Percentiles rank a stretch among this genome's conserved stretches.
Conservation (phyloP, 2,797 vertebrate genomes). For the Morelia viridis region DNA sequence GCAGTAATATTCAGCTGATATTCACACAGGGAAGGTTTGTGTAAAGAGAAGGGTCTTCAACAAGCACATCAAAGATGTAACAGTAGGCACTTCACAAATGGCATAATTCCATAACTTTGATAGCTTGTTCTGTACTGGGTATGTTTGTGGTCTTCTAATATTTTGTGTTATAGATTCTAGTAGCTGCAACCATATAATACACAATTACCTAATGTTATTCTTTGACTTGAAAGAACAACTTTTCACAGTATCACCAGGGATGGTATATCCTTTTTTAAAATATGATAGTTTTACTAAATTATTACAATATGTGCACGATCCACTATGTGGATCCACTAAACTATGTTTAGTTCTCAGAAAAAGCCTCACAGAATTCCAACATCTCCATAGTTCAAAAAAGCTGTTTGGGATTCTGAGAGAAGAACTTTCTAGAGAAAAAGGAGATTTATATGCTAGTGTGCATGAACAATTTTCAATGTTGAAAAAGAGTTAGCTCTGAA, state of each 20-base stretch:
- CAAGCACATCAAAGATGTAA: not conserved
- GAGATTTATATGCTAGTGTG: not conserved
- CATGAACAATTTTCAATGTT: not conserved
- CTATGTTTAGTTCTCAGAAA: not conserved
- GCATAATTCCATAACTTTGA: not conserved
- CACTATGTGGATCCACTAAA: not conserved
- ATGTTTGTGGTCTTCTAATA: not conserved
- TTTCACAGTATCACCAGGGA: not conserved
- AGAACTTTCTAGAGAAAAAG: not conserved
- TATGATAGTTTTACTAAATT: not conserved
- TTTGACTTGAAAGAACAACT: not conserved
- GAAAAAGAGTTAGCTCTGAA: not conserved
- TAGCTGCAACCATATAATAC: not conserved
- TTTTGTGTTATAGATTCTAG: not conserved
- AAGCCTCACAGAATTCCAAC: not conserved
- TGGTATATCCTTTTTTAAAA: not conserved
- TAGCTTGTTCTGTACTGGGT: not conserved
- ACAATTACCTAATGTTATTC: not conserved
- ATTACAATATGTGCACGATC: not conserved
- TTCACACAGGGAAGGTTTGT: not conserved
- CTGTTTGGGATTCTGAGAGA: not conserved
- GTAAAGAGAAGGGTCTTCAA: too few species aligned
- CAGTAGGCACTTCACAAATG: not conserved
- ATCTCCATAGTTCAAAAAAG: not conserved
- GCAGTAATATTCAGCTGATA: not conserved